Evolutionary conservation across 2,113 vertebrate genomes (phyloP), one percentile per base, ranked within the genome.

Genomic region (Cephalopterus ornatus): DNA sequence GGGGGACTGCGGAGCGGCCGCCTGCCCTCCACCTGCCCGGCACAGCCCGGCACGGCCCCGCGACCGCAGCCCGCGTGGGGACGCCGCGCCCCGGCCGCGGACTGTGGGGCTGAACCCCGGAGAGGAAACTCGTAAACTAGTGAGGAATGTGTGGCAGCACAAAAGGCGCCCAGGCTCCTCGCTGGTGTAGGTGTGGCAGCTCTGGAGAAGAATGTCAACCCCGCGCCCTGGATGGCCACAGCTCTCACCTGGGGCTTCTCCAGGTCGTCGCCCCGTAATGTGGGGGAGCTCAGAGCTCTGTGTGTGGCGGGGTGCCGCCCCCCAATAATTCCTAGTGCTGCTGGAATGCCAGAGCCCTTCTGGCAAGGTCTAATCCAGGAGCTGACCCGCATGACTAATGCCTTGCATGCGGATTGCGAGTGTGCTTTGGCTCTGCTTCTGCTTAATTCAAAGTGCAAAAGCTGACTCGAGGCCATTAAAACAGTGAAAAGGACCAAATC

Each of bases 201-300:
- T 3, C 41, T 4, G 78, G 26, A 27, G 62, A 27, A 46, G 67
- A 72, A 75, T 14, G 65, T 12, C 55, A 58, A 0, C 26, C 52
- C 28, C 11, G 7, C 21, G 15, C 46, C 52, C 55, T 32, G 4
- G 4, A 3, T 28, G 83, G 55, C 35, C 9, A 1, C 21, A 53
- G 44, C 56, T 30, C 41, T 27, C 26, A 12, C 0, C 22, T 8
- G 41, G 33, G 47, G 23, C 65, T 52, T 3, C 44, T 24, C 49
- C 9, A 0, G 44, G 39, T 61, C 47, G 8, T 44, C 37, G 1
- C 9, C 20, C 23, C 23, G 2, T 12, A 5, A 1, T 9, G 35
- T 5, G 9, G 49, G 71, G 10, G 8, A 6, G 46, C 22, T 12
- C 26, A 1, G 2, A 28, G 4, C 18, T 47, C 24, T 4, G 63